Evolutionary conservation across 1,140 invertebrate genomes (phyloP), one percentile per base, ranked within the genome.

Genomic region (Vanessa atalanta): DNA sequence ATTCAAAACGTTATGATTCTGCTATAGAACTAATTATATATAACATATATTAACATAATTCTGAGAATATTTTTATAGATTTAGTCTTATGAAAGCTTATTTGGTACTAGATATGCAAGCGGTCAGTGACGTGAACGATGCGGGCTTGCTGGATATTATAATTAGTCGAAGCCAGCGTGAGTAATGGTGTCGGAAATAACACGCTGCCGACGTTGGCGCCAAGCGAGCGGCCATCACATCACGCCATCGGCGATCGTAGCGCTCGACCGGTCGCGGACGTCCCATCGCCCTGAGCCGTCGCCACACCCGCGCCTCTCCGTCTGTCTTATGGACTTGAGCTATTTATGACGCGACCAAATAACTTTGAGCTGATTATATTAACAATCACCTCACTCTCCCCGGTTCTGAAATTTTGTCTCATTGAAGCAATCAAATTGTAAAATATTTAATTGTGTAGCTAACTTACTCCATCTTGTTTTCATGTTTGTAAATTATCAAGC

Each of bases 151-250:
- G 78, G 87, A 93, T 86, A 91, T 92, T 89, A 88, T 87, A 87
- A 91, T 88, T 93, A 93, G 83, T 93, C 89, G 78, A 88, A 90
- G 81, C 89, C 88, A 79, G 87, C 88, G 78, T 92, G 90, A 92
- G 89, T 90, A 91, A 92, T 90, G 89, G 88, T 84, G 88, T 91
- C 85, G 88, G 89, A 93, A 93, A 91, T 89, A 88, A 87, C 86
- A 83, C 83, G 77, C 83, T 82, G 78, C 72, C 83, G 81, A 85
- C 81, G 84, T 90, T 89, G 87, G 78, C 91, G 93, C 86, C 85
- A 92, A 88, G 86, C 83, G 84, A 82, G 82, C 86, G 84, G 81
- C 88, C 91, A 78, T 87, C 71, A 65, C 72, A 72, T 74, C 90
- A 77, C 83, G 86, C 73, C 83, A 79, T 68, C 75, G 77, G 64